phyloP scores from a whole-genome alignment of 2,797 vertebrate species.

The Parotocinclus haroldoi region DNA sequence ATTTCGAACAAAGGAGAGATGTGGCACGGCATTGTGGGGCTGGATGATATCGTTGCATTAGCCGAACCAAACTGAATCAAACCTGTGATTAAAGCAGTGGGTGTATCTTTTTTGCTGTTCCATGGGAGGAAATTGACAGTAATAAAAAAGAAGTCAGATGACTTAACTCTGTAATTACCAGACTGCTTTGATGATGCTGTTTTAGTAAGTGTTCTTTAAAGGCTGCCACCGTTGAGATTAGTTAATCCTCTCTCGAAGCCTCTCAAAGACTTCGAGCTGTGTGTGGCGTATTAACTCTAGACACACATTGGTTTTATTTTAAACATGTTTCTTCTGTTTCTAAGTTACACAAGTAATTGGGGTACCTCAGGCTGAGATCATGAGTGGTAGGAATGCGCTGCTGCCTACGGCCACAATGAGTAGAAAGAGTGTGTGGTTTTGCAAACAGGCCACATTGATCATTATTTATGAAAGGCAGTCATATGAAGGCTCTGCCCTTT shows the following conservation, averaged over 20 bases:
- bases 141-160: slow-evolving; percentile 85
- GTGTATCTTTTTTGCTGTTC: slow-evolving; percentile 77
- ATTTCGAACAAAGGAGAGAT: slow-evolving; percentile 46
- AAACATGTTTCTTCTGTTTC: slow-evolving; percentile 24
- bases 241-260: slow-evolving; percentile 37
- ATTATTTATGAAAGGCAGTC: slow-evolving; percentile 60
- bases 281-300: slow-evolving; percentile 39
- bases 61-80: slow-evolving; percentile 80
- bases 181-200: slow-evolving; percentile 67
- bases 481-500: slow-evolving; percentile 46
- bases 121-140: slow-evolving; percentile 88
- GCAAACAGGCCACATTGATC: slow-evolving; percentile 57
- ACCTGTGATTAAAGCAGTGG: slow-evolving; percentile 87
- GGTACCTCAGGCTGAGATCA: slow-evolving; percentile 66
- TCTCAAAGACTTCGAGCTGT: slow-evolving; percentile 18
- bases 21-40: slow-evolving; percentile 50
- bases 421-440: slow-evolving; percentile 50
- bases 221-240: slow-evolving; percentile 40
- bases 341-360: slow-evolving; percentile 25
- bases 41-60: slow-evolving; percentile 81
- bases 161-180: slow-evolving; percentile 80
- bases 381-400: slow-evolving; percentile 63
- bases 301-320: slow-evolving; percentile 31
- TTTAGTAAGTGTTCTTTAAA: slow-evolving; percentile 51
- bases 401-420: slow-evolving; percentile 53